Percentiles rank a stretch among this genome's conserved stretches.
Evolutionary conservation across 1,140 invertebrate species (phyloP).

Genomic region (Aphelenchoides besseyi): DNA sequence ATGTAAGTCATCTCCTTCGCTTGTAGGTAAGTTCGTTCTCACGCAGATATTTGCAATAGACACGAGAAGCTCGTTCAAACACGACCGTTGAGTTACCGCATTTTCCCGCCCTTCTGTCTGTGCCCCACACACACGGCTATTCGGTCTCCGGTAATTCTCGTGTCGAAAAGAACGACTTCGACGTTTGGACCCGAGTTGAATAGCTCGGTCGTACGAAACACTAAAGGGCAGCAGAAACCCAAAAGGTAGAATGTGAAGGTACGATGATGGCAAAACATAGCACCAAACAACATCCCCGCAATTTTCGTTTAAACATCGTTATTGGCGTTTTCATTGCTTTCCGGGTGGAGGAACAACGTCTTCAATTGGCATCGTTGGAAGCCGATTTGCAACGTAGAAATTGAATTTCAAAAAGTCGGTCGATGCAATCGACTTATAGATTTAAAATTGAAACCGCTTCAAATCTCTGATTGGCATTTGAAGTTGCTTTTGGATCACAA

Average conservation of each 20-base stretch:
- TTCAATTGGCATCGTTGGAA: too few species aligned
- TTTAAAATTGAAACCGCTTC: too few species aligned
- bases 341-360: not conserved
- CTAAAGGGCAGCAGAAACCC: not conserved
- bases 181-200: too few species aligned
- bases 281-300: not conserved
- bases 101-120: not conserved
- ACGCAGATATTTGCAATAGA: not conserved
- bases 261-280: not conserved
- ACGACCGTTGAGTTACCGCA: not conserved
- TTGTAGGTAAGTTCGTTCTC: not conserved
- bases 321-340: not conserved
- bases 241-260: not conserved
- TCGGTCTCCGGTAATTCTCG: not conserved
- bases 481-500: too few species aligned
- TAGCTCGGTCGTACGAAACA: not conserved
- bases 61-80: not conserved
- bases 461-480: too few species aligned
- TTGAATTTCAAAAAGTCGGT: too few species aligned
- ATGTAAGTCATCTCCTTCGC: too few species aligned
- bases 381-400: too few species aligned
- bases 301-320: constrained; percentile 1
- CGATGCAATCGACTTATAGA: too few species aligned
- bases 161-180: not conserved
- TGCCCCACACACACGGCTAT: too few species aligned